Evolutionary conservation across 2,888 invertebrate species (phyloP), one percentile per base, ranked within the genome.

Genomic region (Ariolimax columbianus): DNA sequence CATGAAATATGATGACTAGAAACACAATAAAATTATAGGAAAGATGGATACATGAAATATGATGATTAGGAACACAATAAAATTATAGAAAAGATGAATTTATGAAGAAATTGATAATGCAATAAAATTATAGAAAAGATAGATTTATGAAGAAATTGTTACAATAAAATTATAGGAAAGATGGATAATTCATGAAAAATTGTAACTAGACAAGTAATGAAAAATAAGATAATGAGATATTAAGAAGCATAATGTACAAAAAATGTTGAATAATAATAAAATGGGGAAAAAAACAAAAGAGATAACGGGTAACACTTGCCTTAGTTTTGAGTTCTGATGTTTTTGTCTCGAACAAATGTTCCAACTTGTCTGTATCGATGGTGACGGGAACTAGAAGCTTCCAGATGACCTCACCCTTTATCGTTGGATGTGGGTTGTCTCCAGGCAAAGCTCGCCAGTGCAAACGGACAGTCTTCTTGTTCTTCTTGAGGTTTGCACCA

Each of bases 331-430:
- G 95, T 95, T 99, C 99, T 95, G 98, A 98, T 89, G 98, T 97
- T 92, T 98, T 96, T 55, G 98, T 98, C 95, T 99, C 99, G 94
- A 99, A 99, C 86, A 99, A 95, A 95, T 98, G 98, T 93, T 99
- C 98, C 91, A 99, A 95, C 95, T 97, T 97, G 91, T 97, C 97
- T 14, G 97, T 97, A 94, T 99, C 99, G 43, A 99, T 96, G 82
- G 96, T 95, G 11, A 99, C 96, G 47, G 96, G 96, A 66, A 91
- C 88, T 68, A 93, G 87, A 84, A 92, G 90, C 80, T 91, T 92
- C 94, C 94, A 94, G 83, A 94, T 92, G 47, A 93, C 92, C 72
- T 91, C 91, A 17, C 91, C 91, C 84, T 91, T 90, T 1, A 89
- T 90, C 36, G 89, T 77, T 14, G 91, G 90, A 73, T 90, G 90